These are phyloP conservation scores for Phrynocephalus guinanensis DNA, from an alignment of 2,797 vertebrate species.

Conservation along the genomic window DNA sequence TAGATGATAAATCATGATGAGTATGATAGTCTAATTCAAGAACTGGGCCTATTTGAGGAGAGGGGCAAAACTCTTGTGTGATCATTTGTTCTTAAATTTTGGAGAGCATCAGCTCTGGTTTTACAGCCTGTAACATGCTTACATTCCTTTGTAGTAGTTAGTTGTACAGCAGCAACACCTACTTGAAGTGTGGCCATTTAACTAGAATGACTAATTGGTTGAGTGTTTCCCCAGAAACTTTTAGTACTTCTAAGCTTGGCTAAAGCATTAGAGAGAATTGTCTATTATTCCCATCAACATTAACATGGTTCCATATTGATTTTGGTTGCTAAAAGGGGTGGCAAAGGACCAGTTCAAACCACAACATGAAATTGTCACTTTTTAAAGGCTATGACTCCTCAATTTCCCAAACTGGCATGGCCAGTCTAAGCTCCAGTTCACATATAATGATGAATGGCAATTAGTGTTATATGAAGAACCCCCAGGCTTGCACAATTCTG, in stretches of 20 bases:
- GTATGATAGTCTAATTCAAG: background rate
- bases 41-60: background rate
- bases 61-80: no score
- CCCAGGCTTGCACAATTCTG: background rate
- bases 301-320: background rate
- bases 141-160: background rate
- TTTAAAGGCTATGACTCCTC: no score
- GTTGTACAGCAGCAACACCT: background rate
- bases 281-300: background rate
- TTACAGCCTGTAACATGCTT: background rate
- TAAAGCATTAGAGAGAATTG: background rate
- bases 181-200: background rate
- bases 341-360: background rate
- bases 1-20: background rate
- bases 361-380: no score
- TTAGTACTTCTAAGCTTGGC: background rate
- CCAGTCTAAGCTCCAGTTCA: background rate
- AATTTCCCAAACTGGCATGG: no score
- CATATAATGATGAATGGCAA: background rate
- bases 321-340: background rate
- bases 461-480: background rate
- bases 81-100: background rate
- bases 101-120: background rate
- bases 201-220: background rate
- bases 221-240: background rate